A percentile compares a stretch with the other conserved stretches of the same genome.
These are phyloP conservation scores for Drosophila willistoni DNA, from an alignment of 1,140 invertebrate species.

Conservation along the genomic window DNA sequence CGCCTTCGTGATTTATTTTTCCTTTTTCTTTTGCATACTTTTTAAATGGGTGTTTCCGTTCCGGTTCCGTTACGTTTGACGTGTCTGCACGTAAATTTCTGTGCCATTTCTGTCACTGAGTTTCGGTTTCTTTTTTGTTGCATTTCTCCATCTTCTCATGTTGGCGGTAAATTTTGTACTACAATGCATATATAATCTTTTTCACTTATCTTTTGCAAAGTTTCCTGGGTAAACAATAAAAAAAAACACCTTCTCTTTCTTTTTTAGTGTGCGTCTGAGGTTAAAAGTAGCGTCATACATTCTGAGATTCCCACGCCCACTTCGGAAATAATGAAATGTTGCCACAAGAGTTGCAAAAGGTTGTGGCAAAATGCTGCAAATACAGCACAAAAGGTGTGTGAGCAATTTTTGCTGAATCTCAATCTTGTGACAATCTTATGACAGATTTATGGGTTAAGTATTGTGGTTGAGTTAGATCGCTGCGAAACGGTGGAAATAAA, in stretches of 20 bases:
- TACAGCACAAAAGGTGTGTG: conserved; percentile 38
- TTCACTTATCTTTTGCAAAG: conserved; percentile 78
- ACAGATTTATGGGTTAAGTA: conserved; percentile 79
- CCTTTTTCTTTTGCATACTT: conserved; percentile 45
- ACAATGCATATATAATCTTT: conserved; percentile 81
- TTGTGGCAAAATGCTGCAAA: conserved; percentile 33
- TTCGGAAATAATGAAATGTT: conserved; percentile 61
- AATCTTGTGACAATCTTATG: conserved; percentile 68
- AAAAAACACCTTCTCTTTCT: not conserved
- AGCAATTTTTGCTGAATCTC: conserved; percentile 70
- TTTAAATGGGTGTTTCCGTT: conserved; percentile 75
- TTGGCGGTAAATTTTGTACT: conserved; percentile 72
- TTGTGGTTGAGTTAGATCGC: conserved; percentile 10
- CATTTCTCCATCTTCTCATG: conserved; percentile 41
- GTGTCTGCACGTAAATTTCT: conserved; percentile 71
- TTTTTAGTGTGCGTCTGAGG: conserved; percentile 63
- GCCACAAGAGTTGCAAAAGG: conserved; percentile 46
- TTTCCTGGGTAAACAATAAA: conserved; percentile 35
- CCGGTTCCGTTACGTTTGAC: conserved; percentile 72
- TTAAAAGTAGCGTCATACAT: conserved; percentile 75
- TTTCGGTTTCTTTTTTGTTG: conserved; percentile 33
- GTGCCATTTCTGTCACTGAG: conserved; percentile 47
- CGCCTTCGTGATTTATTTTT: conserved; percentile 32
- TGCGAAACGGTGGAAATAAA: not conserved
- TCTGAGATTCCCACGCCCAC: conserved; percentile 28